phyloP scores from a whole-genome alignment of 2,797 vertebrate genomes.

The Kryptopterus vitreolus region DNA sequence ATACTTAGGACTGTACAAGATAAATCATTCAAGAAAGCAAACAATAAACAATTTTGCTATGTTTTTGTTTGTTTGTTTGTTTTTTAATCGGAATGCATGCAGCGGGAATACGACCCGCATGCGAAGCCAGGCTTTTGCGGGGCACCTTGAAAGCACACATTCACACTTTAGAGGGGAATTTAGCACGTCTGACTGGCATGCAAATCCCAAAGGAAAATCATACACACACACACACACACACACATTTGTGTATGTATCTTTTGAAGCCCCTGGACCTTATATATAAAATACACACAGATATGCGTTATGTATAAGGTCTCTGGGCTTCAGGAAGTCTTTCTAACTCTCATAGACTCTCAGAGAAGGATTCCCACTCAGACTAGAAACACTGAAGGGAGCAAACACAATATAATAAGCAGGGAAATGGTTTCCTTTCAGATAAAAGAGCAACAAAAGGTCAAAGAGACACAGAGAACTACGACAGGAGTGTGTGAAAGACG shows the following conservation, averaged over 20 bases:
- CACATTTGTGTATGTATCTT: too few relatives aligned
- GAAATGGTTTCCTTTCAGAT: not conserved
- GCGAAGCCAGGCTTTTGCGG: not conserved
- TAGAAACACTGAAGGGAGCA: conserved; percentile 11
- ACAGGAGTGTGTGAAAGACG: not conserved
- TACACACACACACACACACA: not conserved
- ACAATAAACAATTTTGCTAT: not conserved
- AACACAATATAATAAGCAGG: conserved; percentile 31
- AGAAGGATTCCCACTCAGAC: not conserved
- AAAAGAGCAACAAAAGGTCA: conserved; percentile 25
- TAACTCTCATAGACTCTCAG: not conserved
- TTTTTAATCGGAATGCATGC: not conserved
- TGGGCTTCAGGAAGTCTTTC: not conserved
- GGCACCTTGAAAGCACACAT: not conserved
- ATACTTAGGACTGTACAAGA: not conserved
- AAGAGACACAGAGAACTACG: not conserved
- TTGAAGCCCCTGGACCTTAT: too few relatives aligned
- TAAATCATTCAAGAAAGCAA: not conserved
- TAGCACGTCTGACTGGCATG: not conserved
- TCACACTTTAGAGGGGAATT: not conserved
- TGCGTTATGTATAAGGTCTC: too few relatives aligned
- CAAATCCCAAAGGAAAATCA: not conserved
- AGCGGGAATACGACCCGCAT: not conserved
- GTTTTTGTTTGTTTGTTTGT: not conserved
- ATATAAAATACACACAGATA: too few relatives aligned